phyloP scores from a whole-genome alignment of 1,140 invertebrate genomes.

The Dufourea novaeangliae region DNA sequence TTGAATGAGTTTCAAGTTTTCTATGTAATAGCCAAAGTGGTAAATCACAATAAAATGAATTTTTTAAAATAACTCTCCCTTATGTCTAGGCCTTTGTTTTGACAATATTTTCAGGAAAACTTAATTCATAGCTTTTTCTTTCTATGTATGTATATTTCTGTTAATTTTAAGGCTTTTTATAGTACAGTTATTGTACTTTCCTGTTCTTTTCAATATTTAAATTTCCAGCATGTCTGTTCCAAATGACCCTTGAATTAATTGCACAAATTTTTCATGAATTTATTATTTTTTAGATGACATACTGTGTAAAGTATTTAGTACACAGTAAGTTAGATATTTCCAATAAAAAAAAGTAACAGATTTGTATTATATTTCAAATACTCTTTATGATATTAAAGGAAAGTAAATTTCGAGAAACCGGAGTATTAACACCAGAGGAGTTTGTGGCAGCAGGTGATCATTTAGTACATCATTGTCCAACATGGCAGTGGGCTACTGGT shows the following conservation, averaged over 20 bases:
- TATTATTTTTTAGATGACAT: background rate
- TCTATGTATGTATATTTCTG: background rate
- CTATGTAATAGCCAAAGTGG: conserved; percentile 1
- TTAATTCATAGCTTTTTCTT: background rate
- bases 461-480: conserved; percentile 99
- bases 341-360: conserved; percentile 1
- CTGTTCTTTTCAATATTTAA: too few species aligned
- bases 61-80: conserved; percentile 19
- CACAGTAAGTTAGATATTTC: background rate
- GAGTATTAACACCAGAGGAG: conserved; percentile 97
- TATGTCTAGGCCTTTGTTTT: conserved; percentile 3
- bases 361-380: conserved; percentile 4
- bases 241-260: too few species aligned
- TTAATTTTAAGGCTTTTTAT: background rate
- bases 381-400: conserved; percentile 84
- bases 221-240: too few species aligned
- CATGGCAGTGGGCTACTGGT: conserved; percentile 98
- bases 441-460: conserved; percentile 99
- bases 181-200: too few species aligned
- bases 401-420: conserved; percentile 99
- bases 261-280: background rate
- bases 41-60: conserved; percentile 28
- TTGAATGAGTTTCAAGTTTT: background rate
- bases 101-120: background rate
- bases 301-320: background rate